A percentile compares a stretch with the other conserved stretches of the same genome.
Evolutionary conservation across 2,888 invertebrate genomes (phyloP).

Genomic region (Tuberolachnus salignus): DNA sequence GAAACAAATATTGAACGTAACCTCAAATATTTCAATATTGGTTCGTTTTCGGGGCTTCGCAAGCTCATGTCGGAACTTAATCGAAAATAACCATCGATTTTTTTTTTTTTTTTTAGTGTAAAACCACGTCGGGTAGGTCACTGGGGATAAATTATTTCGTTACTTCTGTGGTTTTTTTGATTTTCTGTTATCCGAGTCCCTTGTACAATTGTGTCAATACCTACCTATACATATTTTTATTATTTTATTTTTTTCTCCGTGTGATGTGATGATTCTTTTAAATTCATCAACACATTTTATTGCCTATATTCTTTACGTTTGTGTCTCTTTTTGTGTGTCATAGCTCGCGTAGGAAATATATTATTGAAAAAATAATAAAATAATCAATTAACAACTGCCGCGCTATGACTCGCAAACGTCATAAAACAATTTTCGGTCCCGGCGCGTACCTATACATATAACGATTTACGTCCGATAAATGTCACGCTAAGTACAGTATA

Average conservation of each 20-base stretch:
- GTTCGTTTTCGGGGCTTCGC: too few relatives aligned
- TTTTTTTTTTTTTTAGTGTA: too few relatives aligned
- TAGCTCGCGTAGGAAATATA: background rate
- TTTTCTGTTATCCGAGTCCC: too few relatives aligned
- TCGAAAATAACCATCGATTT: too few relatives aligned
- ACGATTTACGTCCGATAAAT: conserved; percentile 41
- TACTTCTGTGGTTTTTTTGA: too few relatives aligned
- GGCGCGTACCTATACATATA: conserved; percentile 2
- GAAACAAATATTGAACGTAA: too few relatives aligned
- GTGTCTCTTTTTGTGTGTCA: conserved; percentile 29
- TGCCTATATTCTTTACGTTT: background rate
- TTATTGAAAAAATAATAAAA: conserved; percentile 21
- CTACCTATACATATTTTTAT: too few relatives aligned
- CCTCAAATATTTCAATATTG: too few relatives aligned
- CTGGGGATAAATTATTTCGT: too few relatives aligned
- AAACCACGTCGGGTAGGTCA: too few relatives aligned
- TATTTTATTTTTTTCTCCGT: background rate
- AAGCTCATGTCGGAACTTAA: too few relatives aligned
- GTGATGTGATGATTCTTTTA: conserved; percentile 6
- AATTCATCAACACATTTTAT: background rate
- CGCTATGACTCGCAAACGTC: conserved; percentile 34
- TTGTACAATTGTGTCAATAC: too few relatives aligned
- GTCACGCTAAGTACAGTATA: conserved; percentile 8
- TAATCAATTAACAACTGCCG: conserved; percentile 42
- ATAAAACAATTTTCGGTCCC: conserved; percentile 39